These are phyloP conservation scores for Acanthopagrus latus DNA, from an alignment of 2,797 vertebrate genomes.

Conservation along the genomic window DNA sequence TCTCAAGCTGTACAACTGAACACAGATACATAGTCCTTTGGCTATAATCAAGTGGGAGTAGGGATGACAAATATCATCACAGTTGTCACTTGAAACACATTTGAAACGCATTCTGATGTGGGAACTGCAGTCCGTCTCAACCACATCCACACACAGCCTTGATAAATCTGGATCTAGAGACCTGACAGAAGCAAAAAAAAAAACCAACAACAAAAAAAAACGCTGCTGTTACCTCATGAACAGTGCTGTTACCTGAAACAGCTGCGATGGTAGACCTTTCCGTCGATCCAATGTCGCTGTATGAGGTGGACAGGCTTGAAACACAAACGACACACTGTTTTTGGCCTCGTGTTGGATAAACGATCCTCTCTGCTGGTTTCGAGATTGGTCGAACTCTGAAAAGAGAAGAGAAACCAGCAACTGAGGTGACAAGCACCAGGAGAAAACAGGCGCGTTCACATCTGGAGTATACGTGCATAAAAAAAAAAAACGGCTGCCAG, in stretches of 20 bases:
- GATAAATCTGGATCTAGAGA: neutral
- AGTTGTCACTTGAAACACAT: slow-evolving; percentile 26
- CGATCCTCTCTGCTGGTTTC: slow-evolving; percentile 10
- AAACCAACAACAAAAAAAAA: no score
- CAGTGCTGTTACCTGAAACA: slow-evolving; percentile 89
- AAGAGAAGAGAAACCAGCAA: slow-evolving; percentile 40
- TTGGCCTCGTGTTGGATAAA: neutral
- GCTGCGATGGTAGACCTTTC: slow-evolving; percentile 90
- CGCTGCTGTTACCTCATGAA: slow-evolving; percentile 63
- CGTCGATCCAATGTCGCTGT: slow-evolving; percentile 87
- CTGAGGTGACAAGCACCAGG: neutral
- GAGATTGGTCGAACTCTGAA: slow-evolving; percentile 47
- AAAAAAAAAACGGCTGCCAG: neutral
- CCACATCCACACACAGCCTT: neutral
- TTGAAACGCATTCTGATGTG: slow-evolving; percentile 22
- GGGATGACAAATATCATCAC: neutral
- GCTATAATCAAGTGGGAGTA: neutral
- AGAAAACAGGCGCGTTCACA: slow-evolving; percentile 1
- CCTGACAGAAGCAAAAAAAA: neutral
- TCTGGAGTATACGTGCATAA: neutral
- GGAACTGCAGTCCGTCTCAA: neutral
- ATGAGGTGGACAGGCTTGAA: slow-evolving; percentile 89
- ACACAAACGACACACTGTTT: slow-evolving; percentile 80
- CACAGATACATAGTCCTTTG: neutral
- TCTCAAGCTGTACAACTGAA: neutral